Percentiles rank a stretch among this genome's conserved stretches.
Conservation (phyloP, 2,888 invertebrate species). For the Chaetogeoica ovagalla region DNA sequence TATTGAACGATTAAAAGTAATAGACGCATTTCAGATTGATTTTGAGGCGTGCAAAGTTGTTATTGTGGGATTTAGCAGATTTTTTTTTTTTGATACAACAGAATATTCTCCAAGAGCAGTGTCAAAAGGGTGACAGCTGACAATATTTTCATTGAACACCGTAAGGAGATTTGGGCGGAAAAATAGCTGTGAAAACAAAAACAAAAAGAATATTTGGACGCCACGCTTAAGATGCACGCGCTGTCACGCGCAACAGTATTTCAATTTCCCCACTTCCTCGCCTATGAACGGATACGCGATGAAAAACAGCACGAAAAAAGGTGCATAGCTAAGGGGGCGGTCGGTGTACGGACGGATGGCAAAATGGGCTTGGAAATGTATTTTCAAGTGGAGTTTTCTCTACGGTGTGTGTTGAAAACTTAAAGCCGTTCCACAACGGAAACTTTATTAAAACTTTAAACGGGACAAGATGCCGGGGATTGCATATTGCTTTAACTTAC, state of each 20-base stretch:
- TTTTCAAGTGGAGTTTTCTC: conserved; percentile 38
- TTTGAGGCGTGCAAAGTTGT: neutral
- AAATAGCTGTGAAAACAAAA: conserved; percentile 25
- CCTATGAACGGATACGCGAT: neutral
- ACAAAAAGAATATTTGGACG: neutral
- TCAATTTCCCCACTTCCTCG: conserved; percentile 11
- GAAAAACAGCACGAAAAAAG: neutral
- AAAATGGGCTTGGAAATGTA: conserved; percentile 9
- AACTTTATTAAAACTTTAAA: conserved; percentile 53
- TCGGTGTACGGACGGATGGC: neutral
- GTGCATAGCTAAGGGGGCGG: conserved; percentile 5
- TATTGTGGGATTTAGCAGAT: conserved; percentile 7
- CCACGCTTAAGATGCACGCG: conserved; percentile 12
- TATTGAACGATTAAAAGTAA: neutral
- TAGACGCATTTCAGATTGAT: neutral
- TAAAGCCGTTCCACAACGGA: conserved; percentile 46
- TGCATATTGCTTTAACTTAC: conserved; percentile 35
- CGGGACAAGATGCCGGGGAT: conserved; percentile 24
- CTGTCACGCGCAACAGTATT: conserved; percentile 34
- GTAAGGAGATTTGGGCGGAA: conserved; percentile 15
- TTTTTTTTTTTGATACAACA: neutral
- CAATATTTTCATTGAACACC: conserved; percentile 17
- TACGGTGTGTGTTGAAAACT: conserved; percentile 35
- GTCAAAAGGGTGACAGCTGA: neutral
- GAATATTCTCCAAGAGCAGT: neutral